phyloP scores from a whole-genome alignment of 2,888 invertebrate species.

The Drosophila lacicola region DNA sequence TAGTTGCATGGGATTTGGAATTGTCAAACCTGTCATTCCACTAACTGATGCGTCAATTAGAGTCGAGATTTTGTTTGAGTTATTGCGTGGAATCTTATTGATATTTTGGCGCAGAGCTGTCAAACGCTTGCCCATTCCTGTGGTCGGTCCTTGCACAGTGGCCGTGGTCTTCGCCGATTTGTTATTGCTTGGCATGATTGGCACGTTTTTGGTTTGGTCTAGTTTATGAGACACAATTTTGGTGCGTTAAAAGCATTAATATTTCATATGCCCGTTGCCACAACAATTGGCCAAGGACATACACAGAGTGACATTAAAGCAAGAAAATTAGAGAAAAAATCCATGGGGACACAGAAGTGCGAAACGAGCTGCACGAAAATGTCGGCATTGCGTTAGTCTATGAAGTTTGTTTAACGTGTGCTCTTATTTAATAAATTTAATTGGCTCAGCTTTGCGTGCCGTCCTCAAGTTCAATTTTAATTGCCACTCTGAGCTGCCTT shows the following conservation, averaged over 20 bases:
- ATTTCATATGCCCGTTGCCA: slow-evolving; percentile 36
- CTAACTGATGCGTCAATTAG: slow-evolving; percentile 27
- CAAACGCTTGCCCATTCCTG: slow-evolving; percentile 10
- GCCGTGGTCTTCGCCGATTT: slow-evolving; percentile 18
- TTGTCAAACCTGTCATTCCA: neutral
- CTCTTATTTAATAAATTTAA: slow-evolving; percentile 34
- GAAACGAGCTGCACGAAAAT: no score
- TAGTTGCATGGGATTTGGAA: neutral
- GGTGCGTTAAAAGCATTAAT: slow-evolving; percentile 40
- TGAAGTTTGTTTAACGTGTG: slow-evolving; percentile 9
- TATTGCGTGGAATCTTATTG: slow-evolving; percentile 5
- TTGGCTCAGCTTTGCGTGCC: slow-evolving; percentile 40
- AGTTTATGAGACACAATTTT: slow-evolving; percentile 27
- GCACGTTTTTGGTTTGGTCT: slow-evolving; percentile 7
- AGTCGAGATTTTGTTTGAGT: slow-evolving; percentile 19
- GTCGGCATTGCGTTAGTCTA: slow-evolving; percentile 2
- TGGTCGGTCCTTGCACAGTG: neutral
- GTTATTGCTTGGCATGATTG: slow-evolving; percentile 28
- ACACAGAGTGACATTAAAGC: neutral
- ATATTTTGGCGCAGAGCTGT: slow-evolving; percentile 28
- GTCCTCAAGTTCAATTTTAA: slow-evolving; percentile 42
- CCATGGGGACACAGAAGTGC: no score
- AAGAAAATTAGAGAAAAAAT: neutral
- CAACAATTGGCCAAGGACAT: slow-evolving; percentile 33
- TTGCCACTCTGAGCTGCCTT: slow-evolving; percentile 6